These are phyloP conservation scores for Mobula hypostoma DNA, from an alignment of 2,113 vertebrate species.

Conservation along the genomic window DNA sequence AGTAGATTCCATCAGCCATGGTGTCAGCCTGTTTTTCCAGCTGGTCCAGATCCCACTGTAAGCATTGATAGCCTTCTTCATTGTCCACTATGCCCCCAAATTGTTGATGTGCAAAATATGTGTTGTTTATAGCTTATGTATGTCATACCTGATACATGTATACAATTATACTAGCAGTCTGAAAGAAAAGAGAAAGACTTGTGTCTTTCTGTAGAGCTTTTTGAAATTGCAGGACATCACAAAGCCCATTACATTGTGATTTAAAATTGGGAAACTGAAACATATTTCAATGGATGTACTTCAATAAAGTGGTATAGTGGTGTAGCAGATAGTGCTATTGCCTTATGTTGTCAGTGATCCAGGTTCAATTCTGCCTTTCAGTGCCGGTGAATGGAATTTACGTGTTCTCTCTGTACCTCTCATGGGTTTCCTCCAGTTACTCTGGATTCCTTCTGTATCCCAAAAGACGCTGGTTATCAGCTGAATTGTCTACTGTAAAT, in stretches of 20 bases:
- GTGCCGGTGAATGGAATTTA: not conserved
- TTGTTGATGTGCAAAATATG: not conserved
- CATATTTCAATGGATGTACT: not conserved
- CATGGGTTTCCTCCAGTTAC: too few species aligned
- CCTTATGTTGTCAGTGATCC: too few species aligned
- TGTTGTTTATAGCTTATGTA: too few species aligned
- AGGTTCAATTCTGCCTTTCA: too few species aligned
- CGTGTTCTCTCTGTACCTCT: not conserved
- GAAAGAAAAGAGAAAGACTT: not conserved
- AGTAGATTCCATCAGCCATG: too few species aligned
- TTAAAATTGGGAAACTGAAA: not conserved
- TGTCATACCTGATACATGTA: not conserved
- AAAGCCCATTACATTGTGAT: not conserved
- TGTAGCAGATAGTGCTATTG: too few species aligned
- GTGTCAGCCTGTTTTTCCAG: too few species aligned
- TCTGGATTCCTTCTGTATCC: too few species aligned
- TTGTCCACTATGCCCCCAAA: too few species aligned
- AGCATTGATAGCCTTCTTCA: too few species aligned
- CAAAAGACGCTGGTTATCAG: not conserved
- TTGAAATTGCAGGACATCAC: not conserved
- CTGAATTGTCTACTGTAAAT: not conserved
- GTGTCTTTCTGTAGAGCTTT: not conserved
- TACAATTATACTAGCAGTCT: not conserved
- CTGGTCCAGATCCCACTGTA: too few species aligned
- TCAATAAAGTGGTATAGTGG: too few species aligned